Evolutionary conservation across 2,888 invertebrate species (phyloP).

Genomic region (Trachelus stipa): DNA sequence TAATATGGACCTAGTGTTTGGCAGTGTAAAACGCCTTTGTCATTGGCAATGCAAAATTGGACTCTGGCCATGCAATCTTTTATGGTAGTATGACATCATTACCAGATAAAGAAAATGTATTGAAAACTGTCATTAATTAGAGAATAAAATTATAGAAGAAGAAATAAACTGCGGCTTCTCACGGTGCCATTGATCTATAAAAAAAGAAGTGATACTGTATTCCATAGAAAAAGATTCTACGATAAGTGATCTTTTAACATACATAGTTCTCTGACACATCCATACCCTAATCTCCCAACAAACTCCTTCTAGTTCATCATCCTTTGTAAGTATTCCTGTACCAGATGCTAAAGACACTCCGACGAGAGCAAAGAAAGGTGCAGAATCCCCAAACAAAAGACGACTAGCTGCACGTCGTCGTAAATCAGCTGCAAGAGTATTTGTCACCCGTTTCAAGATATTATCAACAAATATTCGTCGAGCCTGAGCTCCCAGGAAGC

Average conservation of each 20-base stretch:
- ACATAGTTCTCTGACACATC: neutral
- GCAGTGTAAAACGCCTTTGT: neutral
- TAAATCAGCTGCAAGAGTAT: slow-evolving; percentile 74
- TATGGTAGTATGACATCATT: neutral
- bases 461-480: slow-evolving; percentile 77
- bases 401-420: slow-evolving; percentile 74
- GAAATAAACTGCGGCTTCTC: neutral
- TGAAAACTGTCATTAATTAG: neutral
- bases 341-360: slow-evolving; percentile 81
- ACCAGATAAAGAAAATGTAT: neutral
- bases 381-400: slow-evolving; percentile 76
- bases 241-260: neutral
- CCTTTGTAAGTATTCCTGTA: slow-evolving; percentile 78
- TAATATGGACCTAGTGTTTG: neutral
- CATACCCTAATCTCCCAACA: slow-evolving; percentile 81
- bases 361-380: slow-evolving; percentile 80
- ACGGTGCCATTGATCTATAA: neutral
- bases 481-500: slow-evolving; percentile 71
- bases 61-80: neutral
- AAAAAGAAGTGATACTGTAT: neutral
- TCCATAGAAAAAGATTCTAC: neutral
- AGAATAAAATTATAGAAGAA: neutral
- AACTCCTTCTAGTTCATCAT: slow-evolving; percentile 82
- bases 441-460: slow-evolving; percentile 77
- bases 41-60: neutral